phyloP scores from a whole-genome alignment of 2,888 invertebrate genomes.

The Brachynemurus nebulosus region DNA sequence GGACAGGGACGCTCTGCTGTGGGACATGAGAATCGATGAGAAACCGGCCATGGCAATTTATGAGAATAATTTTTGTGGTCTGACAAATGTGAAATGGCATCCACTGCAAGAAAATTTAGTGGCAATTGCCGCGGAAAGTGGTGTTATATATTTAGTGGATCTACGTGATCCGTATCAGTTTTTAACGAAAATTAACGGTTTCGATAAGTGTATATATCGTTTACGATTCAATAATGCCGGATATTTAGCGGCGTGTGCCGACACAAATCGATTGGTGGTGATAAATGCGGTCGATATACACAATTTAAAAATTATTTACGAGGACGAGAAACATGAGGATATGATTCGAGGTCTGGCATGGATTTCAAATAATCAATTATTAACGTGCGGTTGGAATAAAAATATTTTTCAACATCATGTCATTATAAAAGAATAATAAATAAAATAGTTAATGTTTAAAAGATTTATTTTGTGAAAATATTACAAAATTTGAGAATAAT shows the following conservation, averaged over 20 bases:
- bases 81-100: conserved; percentile 2
- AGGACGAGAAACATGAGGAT: background rate
- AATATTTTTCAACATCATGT: background rate
- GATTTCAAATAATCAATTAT: background rate
- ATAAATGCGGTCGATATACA: background rate
- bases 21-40: background rate
- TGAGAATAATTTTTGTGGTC: background rate
- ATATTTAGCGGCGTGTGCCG: background rate
- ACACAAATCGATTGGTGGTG: background rate
- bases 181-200: background rate
- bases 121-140: background rate
- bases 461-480: too few relatives aligned
- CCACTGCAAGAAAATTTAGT: background rate
- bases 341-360: conserved; percentile 1
- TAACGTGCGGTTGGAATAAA: conserved; percentile 1
- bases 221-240: background rate
- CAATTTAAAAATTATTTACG: background rate
- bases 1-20: background rate
- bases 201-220: background rate
- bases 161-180: background rate
- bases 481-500: too few relatives aligned
- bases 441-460: background rate
- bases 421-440: background rate
- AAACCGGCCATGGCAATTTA: background rate
- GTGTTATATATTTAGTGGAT: background rate